Evolutionary conservation across 2,113 vertebrate genomes (phyloP).

Genomic region (Anas platyrhynchos): DNA sequence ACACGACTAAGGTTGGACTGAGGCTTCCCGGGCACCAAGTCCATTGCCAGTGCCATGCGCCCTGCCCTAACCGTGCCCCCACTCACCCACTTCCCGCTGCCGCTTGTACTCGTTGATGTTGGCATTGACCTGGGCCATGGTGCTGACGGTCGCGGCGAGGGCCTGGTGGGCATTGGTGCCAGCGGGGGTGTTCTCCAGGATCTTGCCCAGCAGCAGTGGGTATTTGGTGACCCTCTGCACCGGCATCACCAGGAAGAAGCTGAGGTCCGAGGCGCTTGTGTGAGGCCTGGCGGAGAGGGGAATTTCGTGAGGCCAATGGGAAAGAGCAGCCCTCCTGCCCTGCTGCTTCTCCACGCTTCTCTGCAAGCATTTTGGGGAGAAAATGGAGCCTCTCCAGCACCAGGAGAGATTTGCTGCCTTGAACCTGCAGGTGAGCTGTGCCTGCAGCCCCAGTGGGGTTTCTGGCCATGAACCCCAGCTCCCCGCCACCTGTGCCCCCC

Average conservation of each 20-base stretch:
- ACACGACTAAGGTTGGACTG: not conserved
- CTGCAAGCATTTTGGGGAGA: rapidly evolving
- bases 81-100: constrained; percentile 94
- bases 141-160: constrained; percentile 79
- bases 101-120: constrained; percentile 96
- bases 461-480: not conserved
- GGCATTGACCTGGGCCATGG: constrained; percentile 86
- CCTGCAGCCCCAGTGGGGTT: not conserved
- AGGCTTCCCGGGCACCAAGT: not conserved
- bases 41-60: rapidly evolving
- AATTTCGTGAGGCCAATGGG: rapidly evolving
- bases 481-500: not conserved
- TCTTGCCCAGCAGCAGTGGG: constrained; percentile 91
- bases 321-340: not conserved
- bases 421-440: not conserved
- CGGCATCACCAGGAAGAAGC: constrained; percentile 93
- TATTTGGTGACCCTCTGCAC: constrained; percentile 95
- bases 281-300: constrained; percentile 80
- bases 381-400: not conserved
- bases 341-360: not conserved
- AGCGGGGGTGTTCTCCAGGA: constrained; percentile 86
- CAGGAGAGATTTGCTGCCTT: not conserved
- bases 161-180: constrained; percentile 69
- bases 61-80: not conserved
- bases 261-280: constrained; percentile 85